Base-by-base conservation (phyloP, 2,797 vertebrate genomes). In the Hoplostethus atlanticus region DNA sequence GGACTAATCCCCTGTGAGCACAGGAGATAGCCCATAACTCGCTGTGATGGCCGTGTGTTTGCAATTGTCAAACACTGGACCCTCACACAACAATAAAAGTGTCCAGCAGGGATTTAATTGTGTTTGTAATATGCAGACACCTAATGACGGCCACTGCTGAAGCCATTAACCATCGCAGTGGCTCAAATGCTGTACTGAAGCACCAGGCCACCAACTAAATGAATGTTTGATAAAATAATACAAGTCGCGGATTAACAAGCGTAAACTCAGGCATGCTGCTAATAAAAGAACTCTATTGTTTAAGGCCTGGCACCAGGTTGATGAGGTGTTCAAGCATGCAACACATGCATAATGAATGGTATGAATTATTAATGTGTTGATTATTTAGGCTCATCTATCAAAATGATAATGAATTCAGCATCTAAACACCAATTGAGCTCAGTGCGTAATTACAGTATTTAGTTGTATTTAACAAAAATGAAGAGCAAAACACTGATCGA, bases 311-410 rank as follows among this genome's bases (percentile, higher is more conserved):
- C 97, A 96, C 94, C 95, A 96, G 96, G 97, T 96, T 98, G 97
- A 98, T 97, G 97, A 97, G 97, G 96, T 97, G 95, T 96, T 97
- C 96, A 97, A 96, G 97, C 96, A 96, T 96, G 96, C 97, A 96
- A 96, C 95, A 96, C 97, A 97, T 96, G 96, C 97, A 99, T 99
- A 99, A 99, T 99, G 96, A 97, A 98, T 91, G 88, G 88, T 92
- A 98, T 99, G 98, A 98, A 99, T 99, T 99, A 99, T 99, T 99
- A 98, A 99, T 99, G 96, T 96, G 94, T 96, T 98, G 97, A 97
- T 99, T 99, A 99, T 99, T 99, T 99, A 98, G 98, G 91, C 97
- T 97, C 97, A 98, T 99, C 96, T 97, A 98, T 99, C 97, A 99
- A 95, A 96, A 98, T 97, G 96, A 97, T 99, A 99, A 99, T 98